Evolutionary conservation across 2,113 vertebrate genomes (phyloP), one percentile per base, ranked within the genome.

Genomic region (Oryzias curvinotus): DNA sequence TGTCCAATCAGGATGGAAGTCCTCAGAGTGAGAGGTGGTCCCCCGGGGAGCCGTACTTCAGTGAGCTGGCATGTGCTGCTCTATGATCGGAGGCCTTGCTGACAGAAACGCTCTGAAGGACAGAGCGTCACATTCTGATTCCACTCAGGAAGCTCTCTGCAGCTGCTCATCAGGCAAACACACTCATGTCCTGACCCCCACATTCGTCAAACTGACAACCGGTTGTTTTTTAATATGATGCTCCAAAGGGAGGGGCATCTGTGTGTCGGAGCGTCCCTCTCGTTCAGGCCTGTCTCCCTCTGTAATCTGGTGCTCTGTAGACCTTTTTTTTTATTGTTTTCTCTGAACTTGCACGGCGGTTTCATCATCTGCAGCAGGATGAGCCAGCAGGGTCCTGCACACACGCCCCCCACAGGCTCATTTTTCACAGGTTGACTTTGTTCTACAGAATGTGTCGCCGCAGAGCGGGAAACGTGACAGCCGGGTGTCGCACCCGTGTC

Each of bases 341-440:
- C 75, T 75, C 62, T 61, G 84, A 83, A 83, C 86, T 91, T 91
- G 85, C 89, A 87, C 78, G 68, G 85, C 62, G 85, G 88, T 90
- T 90, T 91, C 90, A 90, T 90, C 89, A 90, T 88, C 83, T 65
- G 61, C 82, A 83, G 86, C 86, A 69, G 77, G 80, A 57, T 79
- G 81, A 85, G 84, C 80, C 87, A 87, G 88, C 84, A 81, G 87
- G 89, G 78, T 87, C 82, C 81, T 83, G 56, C 77, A 78, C 85
- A 87, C 85, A 89, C 85, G 83, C 78, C 71, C 68, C 77, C 72
- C 87, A 86, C 88, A 85, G 85, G 82, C 87, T 87, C 75, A 83
- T 90, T 88, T 88, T 90, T 89, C 89, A 89, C 88, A 87, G 84
- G 85, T 86, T 79, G 87, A 87, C 87, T 90, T 80, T 74, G 57